Evolutionary conservation across 2,797 vertebrate genomes (phyloP).

Genomic region (Sebastes cheni): DNA sequence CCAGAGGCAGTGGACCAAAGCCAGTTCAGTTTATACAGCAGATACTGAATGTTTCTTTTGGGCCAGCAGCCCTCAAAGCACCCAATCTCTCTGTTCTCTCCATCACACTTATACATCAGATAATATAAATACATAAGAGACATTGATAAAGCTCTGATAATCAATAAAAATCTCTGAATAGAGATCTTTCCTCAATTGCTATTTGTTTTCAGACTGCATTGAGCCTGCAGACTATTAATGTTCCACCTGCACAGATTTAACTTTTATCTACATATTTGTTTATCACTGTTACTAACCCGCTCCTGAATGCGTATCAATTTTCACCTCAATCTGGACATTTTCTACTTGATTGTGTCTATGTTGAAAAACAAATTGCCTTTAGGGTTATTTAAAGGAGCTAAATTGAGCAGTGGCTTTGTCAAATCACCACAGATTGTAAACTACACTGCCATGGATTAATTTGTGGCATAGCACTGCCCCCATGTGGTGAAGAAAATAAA

Average conservation of each 20-base stretch:
- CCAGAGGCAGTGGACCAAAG: not conserved
- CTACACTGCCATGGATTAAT: not conserved
- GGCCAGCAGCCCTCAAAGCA: not conserved
- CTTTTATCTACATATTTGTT: slow-evolving; percentile 22
- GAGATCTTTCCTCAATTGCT: not conserved
- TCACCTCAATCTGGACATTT: not conserved
- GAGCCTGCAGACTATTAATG: not conserved
- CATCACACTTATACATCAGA: not conserved
- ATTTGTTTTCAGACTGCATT: not conserved
- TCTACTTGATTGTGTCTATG: not conserved
- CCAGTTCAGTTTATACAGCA: not conserved
- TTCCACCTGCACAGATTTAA: not conserved
- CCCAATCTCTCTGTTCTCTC: not conserved
- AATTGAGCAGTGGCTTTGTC: slow-evolving; percentile 14
- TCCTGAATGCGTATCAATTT: not conserved
- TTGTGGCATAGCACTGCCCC: slow-evolving; percentile 65
- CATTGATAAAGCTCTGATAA: not conserved
- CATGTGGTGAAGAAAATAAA: slow-evolving; percentile 54
- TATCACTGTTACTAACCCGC: not conserved
- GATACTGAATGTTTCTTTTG: not conserved
- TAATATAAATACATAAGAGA: not conserved
- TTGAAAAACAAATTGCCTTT: not conserved
- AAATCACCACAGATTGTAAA: not conserved
- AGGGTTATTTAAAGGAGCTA: slow-evolving; percentile 11
- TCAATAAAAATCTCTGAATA: not conserved